These are phyloP conservation scores for Hippoglossus stenolepis DNA, from an alignment of 2,113 vertebrate genomes.

Conservation along the genomic window DNA sequence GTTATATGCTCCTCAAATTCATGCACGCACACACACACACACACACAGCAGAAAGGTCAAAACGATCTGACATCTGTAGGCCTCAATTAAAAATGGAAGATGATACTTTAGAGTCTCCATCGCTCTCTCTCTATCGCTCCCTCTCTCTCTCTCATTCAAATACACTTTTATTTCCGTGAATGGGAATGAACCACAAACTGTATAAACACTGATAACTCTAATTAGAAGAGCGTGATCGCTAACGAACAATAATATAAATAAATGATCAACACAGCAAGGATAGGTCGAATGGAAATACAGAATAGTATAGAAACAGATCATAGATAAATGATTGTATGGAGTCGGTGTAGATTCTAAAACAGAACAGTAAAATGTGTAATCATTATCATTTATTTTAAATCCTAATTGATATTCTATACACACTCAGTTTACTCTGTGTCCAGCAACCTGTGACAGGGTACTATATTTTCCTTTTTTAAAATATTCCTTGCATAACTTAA, in stretches of 20 bases:
- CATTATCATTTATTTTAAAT: not conserved
- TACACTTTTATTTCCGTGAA: conserved; percentile 13
- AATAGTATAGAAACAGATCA: not conserved
- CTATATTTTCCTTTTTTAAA: not conserved
- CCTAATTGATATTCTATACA: not conserved
- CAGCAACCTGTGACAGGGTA: not conserved
- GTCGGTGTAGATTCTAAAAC: not conserved
- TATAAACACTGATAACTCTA: conserved; percentile 6
- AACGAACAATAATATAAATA: not conserved
- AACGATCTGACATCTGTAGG: conserved; percentile 53
- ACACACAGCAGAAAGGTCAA: conserved; percentile 68
- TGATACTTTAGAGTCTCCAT: conserved; percentile 38
- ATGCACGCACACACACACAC: conserved; percentile 29
- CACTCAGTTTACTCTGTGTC: not conserved
- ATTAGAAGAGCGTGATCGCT: not conserved
- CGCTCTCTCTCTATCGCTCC: not conserved
- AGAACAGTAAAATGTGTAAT: not conserved
- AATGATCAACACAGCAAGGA: not conserved
- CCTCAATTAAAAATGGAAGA: conserved; percentile 54
- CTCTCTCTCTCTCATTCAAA: conserved; percentile 23
- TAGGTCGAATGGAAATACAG: not conserved
- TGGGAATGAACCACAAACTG: not conserved
- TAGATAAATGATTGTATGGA: not conserved
- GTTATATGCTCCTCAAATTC: conserved; percentile 42
- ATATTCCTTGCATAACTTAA: not conserved